Evolutionary conservation across 2,888 invertebrate genomes (phyloP).

Genomic region (Penaeus monodon): DNA sequence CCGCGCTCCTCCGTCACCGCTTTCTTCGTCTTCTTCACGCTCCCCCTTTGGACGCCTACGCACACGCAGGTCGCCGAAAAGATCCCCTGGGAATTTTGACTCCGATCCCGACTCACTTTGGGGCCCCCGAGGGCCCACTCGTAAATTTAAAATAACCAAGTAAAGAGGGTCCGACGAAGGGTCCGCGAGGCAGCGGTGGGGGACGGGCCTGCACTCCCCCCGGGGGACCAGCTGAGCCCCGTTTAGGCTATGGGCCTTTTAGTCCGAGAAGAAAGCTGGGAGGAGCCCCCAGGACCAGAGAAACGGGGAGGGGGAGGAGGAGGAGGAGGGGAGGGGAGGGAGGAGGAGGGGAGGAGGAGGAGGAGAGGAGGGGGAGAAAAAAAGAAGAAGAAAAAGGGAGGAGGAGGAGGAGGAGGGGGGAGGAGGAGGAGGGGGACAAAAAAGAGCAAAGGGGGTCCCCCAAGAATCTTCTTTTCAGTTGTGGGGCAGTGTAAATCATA

Average conservation of each 20-base stretch:
- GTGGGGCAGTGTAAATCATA: no score
- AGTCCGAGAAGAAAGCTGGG: conserved; percentile 41
- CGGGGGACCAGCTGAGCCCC: conserved; percentile 15
- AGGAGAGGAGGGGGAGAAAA: neutral
- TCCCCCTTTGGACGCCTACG: neutral
- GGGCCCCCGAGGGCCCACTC: neutral
- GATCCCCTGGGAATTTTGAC: no score
- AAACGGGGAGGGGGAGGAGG: conserved; percentile 26
- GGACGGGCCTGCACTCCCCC: no score
- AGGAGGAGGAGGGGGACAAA: neutral
- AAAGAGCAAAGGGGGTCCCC: neutral
- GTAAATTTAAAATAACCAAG: no score
- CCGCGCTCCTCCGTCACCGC: conserved; percentile 15
- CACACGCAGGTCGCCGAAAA: neutral
- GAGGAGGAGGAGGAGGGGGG: neutral
- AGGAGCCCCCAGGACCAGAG: conserved; percentile 22
- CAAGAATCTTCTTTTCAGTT: no score
- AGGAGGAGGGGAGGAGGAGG: neutral
- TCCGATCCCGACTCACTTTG: neutral
- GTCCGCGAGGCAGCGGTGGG: conserved; percentile 22
- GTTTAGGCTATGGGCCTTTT: conserved; percentile 55
- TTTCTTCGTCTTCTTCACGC: conserved; percentile 25
- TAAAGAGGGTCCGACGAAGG: conserved; percentile 24
- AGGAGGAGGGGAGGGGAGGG: neutral
- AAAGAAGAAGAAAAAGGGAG: neutral